Base-by-base conservation (phyloP, 2,888 invertebrate species). In the Habrosyne pyritoides region DNA sequence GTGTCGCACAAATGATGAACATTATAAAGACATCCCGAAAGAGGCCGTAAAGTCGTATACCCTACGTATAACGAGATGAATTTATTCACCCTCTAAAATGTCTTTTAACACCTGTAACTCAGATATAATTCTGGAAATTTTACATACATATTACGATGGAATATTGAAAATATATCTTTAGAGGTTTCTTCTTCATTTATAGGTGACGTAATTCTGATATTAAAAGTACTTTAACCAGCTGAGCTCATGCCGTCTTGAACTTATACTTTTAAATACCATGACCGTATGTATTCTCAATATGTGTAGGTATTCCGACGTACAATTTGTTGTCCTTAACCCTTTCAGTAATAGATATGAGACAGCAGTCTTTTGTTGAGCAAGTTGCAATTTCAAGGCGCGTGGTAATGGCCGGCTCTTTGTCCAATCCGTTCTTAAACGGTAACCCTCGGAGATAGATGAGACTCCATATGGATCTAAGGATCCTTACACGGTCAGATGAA, bases 341-440 rank as follows among this genome's bases (percentile, higher is more conserved):
- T 79, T 65, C 66, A 67, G 77, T 85, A 83, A 84, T 79, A 80
- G 81, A 80, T 79, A 79, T 85, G 85, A 86, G 75, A 81, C 81
- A 79, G 80, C 83, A 80, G 72, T 78, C 76, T 77, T 86, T 84
- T 86, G 81, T 83, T 63, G 71, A 69, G 69, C 59, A 65, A 65
- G 73, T 73, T 82, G 82, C 80, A 82, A 85, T 84, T 79, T 81
- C 68, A 76, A 81, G 80, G 76, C 75, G 71, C 66, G 72, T 69
- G 67, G 75, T 80, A 78, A 83, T 75, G 69, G 69, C 65, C 58
- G 60, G 59, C 69, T 71, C 77, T 81, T 82, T 81, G 79, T 81
- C 73, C 73, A 64, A 73, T 65, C 72, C 63, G 70, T 71, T 75
- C 75, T 75, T 69, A 68, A 69, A 67, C 67, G 67, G 63, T 69